Evolutionary conservation across 2,797 vertebrate genomes (phyloP), one percentile per base, ranked within the genome.

Genomic region (Hylomyscus alleni): DNA sequence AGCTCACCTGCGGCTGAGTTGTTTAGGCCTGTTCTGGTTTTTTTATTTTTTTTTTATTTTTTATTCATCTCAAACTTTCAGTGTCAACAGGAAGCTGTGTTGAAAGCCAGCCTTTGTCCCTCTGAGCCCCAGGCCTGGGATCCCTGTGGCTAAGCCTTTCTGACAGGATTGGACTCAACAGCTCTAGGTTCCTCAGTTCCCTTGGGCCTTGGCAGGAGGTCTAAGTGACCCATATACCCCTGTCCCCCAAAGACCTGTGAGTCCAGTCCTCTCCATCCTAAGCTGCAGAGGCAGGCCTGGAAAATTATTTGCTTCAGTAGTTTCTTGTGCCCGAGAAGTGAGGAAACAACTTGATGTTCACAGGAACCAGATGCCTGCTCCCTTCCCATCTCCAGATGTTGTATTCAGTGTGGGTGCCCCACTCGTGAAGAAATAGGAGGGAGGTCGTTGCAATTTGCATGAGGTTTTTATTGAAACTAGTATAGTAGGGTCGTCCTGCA

Each of bases 41-140:
- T 44, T 47, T 80, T 62, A 50, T 37, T 50, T 4, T 11, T 87
- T 37, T 26, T 3, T 4, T 13, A 34, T 37, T 50, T 80, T 65
- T 58, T 31, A 89, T 89, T 90, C 76, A 97, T 60, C 78, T 84
- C 62, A 56, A 54, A 95, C 52, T 92, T 90, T 52, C 52, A 76
- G 37, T 67, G 15, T 91, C 91, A 87, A 73, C 54, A 58, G 88
- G 85, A 95, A 95, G 65, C 56, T 67, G 62, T 80, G 52, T 29
- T 85, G 77, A 87, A 85, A 95, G 73, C 17, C 60, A 94, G 84
- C 78, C 94, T 72, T 89, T 29, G 86, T 75, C 73, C 0, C 15
- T 13, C 0, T 12, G 8, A 0, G 58, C 37, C 17, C 62, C 26
- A 90, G 60, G 82, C 76, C n/a, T 90, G 85, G 34, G 0, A 1